These are phyloP conservation scores for Lasioglossum calceatum DNA, from an alignment of 2,888 invertebrate genomes.

Conservation along the genomic window DNA sequence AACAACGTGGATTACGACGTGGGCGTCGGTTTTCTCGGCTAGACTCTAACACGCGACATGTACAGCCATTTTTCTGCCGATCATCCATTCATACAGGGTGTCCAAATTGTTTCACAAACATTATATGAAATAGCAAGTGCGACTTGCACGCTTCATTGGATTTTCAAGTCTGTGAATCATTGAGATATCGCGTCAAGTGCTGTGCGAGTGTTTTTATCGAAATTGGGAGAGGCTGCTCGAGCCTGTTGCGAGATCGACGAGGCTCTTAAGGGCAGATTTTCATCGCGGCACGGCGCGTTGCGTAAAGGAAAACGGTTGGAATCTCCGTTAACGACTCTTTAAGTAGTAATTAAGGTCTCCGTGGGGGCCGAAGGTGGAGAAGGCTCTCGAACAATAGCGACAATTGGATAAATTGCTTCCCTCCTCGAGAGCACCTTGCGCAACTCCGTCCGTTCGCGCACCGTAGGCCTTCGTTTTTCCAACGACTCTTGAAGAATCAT, in stretches of 20 bases:
- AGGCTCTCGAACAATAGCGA: constrained; percentile 47
- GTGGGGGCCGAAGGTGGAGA: constrained; percentile 13
- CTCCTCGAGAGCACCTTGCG: constrained; percentile 36
- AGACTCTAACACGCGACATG: too few relatives aligned
- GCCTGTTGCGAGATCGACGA: not conserved
- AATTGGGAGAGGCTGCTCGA: not conserved
- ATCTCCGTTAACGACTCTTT: constrained; percentile 36
- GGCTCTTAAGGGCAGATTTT: not conserved
- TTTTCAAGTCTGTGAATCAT: too few relatives aligned
- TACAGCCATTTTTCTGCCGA: not conserved
- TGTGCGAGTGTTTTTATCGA: not conserved
- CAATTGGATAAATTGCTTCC: constrained; percentile 56
- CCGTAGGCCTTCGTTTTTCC: constrained; percentile 13
- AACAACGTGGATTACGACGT: not conserved
- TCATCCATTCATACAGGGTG: not conserved
- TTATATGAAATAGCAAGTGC: too few relatives aligned
- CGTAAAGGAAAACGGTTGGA: constrained; percentile 15
- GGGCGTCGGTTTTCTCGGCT: not conserved
- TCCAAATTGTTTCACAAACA: not conserved
- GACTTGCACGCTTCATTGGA: too few relatives aligned
- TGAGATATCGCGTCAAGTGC: too few relatives aligned
- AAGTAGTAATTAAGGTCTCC: constrained; percentile 27
- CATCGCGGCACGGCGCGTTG: constrained; percentile 16
- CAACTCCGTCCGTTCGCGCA: constrained; percentile 4
- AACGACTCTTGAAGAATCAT: not conserved